Conservation (phyloP, 2,797 vertebrate genomes). For the Jordanella pulchra region DNA sequence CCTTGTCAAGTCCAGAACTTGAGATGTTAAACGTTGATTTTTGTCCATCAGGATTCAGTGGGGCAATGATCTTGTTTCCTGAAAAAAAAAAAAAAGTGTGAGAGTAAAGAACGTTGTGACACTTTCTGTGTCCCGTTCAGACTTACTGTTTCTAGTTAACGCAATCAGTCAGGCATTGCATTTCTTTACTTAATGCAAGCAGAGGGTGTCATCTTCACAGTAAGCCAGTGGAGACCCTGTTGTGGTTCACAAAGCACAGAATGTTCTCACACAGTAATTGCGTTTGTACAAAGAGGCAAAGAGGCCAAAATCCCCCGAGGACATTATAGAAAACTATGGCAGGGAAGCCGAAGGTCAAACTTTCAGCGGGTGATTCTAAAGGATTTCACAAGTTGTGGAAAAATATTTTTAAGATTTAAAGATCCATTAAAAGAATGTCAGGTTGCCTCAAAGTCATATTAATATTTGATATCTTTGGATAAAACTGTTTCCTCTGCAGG, state of each 20-base stretch:
- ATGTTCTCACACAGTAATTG: conserved; percentile 44
- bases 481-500: conserved; percentile 27
- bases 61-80: conserved; percentile 8
- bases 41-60: neutral
- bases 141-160: conserved; percentile 4
- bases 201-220: conserved; percentile 43
- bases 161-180: conserved; percentile 28
- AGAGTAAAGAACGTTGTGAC: neutral
- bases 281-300: conserved; percentile 41
- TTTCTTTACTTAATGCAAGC: conserved; percentile 31
- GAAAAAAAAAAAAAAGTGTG: conserved; percentile 18
- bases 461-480: conserved; percentile 57
- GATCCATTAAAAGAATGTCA: conserved; percentile 39
- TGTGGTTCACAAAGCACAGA: conserved; percentile 48
- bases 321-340: conserved; percentile 26
- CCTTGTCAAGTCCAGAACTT: conserved; percentile 8
- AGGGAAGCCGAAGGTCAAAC: conserved; percentile 35
- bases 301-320: conserved; percentile 31
- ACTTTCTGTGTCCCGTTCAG: conserved; percentile 2
- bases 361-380: conserved; percentile 21
- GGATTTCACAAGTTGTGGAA: conserved; percentile 42
- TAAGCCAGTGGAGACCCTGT: conserved; percentile 20
- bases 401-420: conserved; percentile 41
- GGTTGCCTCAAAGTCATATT: conserved; percentile 55
- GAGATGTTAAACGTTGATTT: conserved; percentile 8